Evolutionary conservation across 2,888 invertebrate species (phyloP), one percentile per base, ranked within the genome.

Genomic region (Gnatocerus cornutus): DNA sequence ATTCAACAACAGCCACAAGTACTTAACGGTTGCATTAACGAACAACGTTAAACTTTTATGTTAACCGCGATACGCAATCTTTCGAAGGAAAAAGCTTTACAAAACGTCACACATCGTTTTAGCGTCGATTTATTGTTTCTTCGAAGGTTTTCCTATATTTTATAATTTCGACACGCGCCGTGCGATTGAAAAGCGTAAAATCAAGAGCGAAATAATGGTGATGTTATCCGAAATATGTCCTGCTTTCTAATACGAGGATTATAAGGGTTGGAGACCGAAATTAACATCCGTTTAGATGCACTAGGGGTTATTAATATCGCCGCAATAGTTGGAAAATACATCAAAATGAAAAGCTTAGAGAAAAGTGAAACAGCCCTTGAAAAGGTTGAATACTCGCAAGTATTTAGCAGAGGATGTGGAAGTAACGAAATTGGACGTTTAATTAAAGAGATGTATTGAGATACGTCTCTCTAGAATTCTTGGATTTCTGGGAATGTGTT

Each of bases 161-260:
- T 30, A 52, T 52, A 52, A 52, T 52, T 52, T 52, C 30, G 6
- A 30, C 30, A 55, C 39, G 14, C n/a, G 33, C 30, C 39, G 41
- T 41, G 27, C 16, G 21, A 16, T 41, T 21, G 21, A 12, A 9
- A 41, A 21, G 8, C 39, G 12, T 61, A 29, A 43, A 59, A 59
- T 46, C 45, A 59, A 29, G 14, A 9, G 30, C 13, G 46, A 27
- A 29, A 16, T 58, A 45, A 46, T 46, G 46, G 30, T 13, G 50
- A 21, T 37, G 14, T 62, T 33, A 50, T 46, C 45, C 46, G 21
- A 16, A 62, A 50, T 50, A 61, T 50, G 50, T 50, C 62, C 37
- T 62, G 39, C 48, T 50, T 39, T 37, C 62, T 62, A 62, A 62
- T 39, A 39, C 27, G 9, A 10, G 62, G 62, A 62, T 62, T 62